Evolutionary conservation across 2,113 vertebrate species (phyloP), one percentile per base, ranked within the genome.

Genomic region (Alectura lathami): DNA sequence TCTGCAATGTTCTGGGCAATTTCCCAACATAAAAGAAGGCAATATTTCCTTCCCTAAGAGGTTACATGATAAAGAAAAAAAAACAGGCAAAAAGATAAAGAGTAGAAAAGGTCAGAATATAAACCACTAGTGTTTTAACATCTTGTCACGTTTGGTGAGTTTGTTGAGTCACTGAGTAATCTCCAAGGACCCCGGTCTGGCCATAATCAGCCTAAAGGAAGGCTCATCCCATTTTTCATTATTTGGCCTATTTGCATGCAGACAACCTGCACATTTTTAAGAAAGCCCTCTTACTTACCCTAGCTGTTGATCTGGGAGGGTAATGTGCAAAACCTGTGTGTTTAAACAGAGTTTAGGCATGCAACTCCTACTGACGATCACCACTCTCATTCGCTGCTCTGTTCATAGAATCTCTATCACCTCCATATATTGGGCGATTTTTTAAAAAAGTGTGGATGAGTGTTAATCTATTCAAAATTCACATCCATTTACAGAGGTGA

Each of bases 11-110:
- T 93, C 91, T 96, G 94, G 94, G 79, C 91, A 96, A 96, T 96
- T 96, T 96, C 94, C 93, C 91, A 94, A 96, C 96, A 93, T 96
- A 97, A 97, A 97, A 95, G 95, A 89, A 91, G 93, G 90, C 89
- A 97, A 95, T 90, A 96, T 97, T 96, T 93, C 96, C 95, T 96
- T 95, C 95, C 96, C 36, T 91, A 96, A 95, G 91, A 95, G 51
- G 93, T 96, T 96, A 94, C 91, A 91, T 83, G 94, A 90, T 91
- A 57, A 95, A 96, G 92, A 30, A 56, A 54, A 54, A 92, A 96
- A 89, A 67, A 13, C 74, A 89, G 85, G 56, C 60, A 75, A 88
- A 94, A 96, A 93, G 92, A 81, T 86, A 81, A 90, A 94, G 64
- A 86, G 64, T 68, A 94, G 69, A 72, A 81, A 86, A 93, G 88